phyloP scores from a whole-genome alignment of 2,888 invertebrate species.

The Antitype chi region DNA sequence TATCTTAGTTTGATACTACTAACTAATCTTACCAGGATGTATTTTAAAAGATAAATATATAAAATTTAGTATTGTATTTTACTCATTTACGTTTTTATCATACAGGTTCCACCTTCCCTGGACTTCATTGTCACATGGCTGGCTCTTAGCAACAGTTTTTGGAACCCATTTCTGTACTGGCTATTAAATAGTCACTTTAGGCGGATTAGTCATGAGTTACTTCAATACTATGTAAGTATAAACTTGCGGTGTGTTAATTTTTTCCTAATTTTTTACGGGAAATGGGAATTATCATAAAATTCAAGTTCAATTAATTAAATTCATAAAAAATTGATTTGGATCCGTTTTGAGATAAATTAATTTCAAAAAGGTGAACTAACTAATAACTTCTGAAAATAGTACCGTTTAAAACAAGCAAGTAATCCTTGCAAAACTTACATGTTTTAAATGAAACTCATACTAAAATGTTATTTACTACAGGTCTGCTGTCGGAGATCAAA shows the following conservation, averaged over 20 bases:
- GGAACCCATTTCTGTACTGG: conserved; percentile 98
- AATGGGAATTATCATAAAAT: background rate
- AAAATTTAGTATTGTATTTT: background rate
- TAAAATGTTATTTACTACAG: conserved; percentile 70
- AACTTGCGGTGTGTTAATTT: background rate
- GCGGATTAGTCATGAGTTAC: conserved; percentile 94
- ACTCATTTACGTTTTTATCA: conserved; percentile 1
- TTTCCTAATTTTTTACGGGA: background rate
- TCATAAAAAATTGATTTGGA: background rate
- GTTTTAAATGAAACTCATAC: background rate
- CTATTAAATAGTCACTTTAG: conserved; percentile 96
- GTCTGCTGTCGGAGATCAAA: conserved; percentile 86
- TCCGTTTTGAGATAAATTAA: background rate
- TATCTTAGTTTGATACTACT: background rate
- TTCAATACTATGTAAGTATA: conserved; percentile 93
- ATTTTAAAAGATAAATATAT: background rate
- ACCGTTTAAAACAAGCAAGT: too few relatives aligned
- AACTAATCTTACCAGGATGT: background rate
- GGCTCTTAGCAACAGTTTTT: conserved; percentile 96
- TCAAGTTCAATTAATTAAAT: background rate
- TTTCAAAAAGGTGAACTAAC: background rate
- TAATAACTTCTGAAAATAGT: background rate
- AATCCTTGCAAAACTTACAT: too few relatives aligned
- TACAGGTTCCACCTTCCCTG: conserved; percentile 94
- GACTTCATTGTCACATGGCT: conserved; percentile 97